A percentile compares a stretch with the other conserved stretches of the same genome.
Evolutionary conservation across 2,113 vertebrate genomes (phyloP).

Genomic region (Pleuronectes platessa): DNA sequence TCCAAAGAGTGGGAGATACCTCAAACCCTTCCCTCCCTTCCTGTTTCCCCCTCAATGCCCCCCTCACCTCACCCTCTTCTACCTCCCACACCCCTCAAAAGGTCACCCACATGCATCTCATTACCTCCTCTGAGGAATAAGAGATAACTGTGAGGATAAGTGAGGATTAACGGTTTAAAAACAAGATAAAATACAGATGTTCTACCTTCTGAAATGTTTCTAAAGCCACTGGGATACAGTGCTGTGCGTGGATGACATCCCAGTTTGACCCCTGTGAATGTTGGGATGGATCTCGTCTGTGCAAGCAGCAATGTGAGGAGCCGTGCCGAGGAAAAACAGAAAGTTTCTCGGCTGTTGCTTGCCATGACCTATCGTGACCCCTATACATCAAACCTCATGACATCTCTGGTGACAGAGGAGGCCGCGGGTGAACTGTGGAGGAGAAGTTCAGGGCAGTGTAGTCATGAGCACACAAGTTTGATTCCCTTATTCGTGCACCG

Average conservation of each 20-base stretch:
- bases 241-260: background rate
- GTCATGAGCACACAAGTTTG: slow-evolving; percentile 85
- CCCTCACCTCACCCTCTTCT: background rate
- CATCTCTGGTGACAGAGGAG: slow-evolving; percentile 87
- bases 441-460: slow-evolving; percentile 90
- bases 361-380: slow-evolving; percentile 81
- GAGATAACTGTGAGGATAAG: slow-evolving; percentile 11
- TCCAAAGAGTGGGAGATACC: slow-evolving; percentile 19
- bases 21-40: background rate
- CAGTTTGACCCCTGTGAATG: background rate
- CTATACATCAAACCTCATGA: slow-evolving; percentile 93
- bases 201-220: background rate
- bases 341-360: slow-evolving; percentile 67
- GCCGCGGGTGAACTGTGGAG: slow-evolving; percentile 87
- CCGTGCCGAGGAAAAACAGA: slow-evolving; percentile 48
- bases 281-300: background rate
- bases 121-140: slow-evolving; percentile 35
- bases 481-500: background rate
- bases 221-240: background rate
- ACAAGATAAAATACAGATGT: background rate
- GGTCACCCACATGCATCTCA: slow-evolving; percentile 45
- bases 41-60: background rate
- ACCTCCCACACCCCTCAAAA: slow-evolving; percentile 3
- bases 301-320: slow-evolving; percentile 24
- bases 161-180: background rate